Evolutionary conservation across 2,888 invertebrate genomes (phyloP), one percentile per base, ranked within the genome.

Genomic region (Allolobophora icterica): DNA sequence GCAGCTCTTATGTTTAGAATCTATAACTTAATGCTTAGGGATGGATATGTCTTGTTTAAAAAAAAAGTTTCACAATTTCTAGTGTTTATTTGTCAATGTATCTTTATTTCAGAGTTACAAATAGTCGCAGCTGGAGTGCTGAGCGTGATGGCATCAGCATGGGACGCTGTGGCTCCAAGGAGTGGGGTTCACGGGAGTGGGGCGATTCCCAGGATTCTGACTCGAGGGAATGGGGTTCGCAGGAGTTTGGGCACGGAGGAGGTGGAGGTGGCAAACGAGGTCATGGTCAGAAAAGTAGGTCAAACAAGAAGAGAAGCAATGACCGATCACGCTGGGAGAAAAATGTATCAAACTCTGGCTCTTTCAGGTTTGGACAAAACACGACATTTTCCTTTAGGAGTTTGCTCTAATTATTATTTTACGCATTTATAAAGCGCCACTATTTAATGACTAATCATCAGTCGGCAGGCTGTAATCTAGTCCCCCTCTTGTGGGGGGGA

Each of bases 111-210:
- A 87, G 87, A 24, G 87, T 87, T 87, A 87, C 87, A 34, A 87
- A 38, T 17, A 87, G 87, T 38, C 87, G 87, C 11, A 87, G 87
- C 19, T 87, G 87, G 87, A 87, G 87, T 17, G 38, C 87, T 0
- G 87, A 87, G 38, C 87, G 87, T 8, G 87, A 87, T 35, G 15
- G 87, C 38, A 1, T 35, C 19, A 33, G 30, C 87, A 34, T 35
- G 34, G 87, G 34, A 21, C 87, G 87, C 87, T 87, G 24, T 38
- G 90, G 90, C n/a, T 40, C 84, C 40, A 38, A 42, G n/a, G 90
- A 87, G 30, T 89, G 91, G 38, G 91, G 91, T 11, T 89, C 90
- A n/a, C 89, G 95, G 96, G 94, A 92, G 92, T 91, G 90, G 87
- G 45, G 91, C 34, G 87, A 87, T 35, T 87, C 35, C 24, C 87